These are phyloP conservation scores for Umimayanthus chanpuru DNA, from an alignment of 92 coral and sea anemone genomes.

Conservation along the genomic window DNA sequence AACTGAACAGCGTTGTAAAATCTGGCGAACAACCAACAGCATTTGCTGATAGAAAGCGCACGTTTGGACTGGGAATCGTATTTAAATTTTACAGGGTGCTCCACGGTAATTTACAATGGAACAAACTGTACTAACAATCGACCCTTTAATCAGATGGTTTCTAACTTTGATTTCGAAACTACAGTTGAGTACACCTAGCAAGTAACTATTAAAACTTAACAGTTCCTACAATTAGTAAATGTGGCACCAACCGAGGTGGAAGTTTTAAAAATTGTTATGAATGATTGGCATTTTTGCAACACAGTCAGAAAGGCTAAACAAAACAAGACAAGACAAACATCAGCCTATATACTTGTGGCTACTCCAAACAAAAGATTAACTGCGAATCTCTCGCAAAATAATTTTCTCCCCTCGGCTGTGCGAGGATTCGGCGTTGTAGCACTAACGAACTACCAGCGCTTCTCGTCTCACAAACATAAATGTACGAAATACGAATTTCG, in stretches of 20 bases:
- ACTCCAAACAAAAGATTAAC: too few relatives aligned
- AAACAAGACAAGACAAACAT: too few relatives aligned
- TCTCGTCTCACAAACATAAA: neutral
- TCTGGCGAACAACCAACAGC: neutral
- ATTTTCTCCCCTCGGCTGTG: neutral
- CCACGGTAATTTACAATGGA: neutral
- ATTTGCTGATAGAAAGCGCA: neutral
- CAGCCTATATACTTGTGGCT: too few relatives aligned
- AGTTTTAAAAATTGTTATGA: too few relatives aligned
- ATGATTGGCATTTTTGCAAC: too few relatives aligned
- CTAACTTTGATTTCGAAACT: neutral
- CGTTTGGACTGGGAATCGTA: neutral
- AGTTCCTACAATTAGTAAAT: neutral
- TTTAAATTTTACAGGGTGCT: neutral
- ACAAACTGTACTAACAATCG: neutral
- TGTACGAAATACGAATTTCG: neutral
- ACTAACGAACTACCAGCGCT: neutral
- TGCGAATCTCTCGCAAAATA: too few relatives aligned
- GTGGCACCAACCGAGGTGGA: neutral
- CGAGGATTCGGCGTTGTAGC: neutral
- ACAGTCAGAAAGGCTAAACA: neutral
- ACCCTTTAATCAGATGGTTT: neutral
- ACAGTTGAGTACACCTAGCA: neutral
- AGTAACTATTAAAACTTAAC: neutral
- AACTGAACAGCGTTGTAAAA: too few relatives aligned